phyloP scores from a whole-genome alignment of 2,797 vertebrate species.

The Bovichtus diacanthus region DNA sequence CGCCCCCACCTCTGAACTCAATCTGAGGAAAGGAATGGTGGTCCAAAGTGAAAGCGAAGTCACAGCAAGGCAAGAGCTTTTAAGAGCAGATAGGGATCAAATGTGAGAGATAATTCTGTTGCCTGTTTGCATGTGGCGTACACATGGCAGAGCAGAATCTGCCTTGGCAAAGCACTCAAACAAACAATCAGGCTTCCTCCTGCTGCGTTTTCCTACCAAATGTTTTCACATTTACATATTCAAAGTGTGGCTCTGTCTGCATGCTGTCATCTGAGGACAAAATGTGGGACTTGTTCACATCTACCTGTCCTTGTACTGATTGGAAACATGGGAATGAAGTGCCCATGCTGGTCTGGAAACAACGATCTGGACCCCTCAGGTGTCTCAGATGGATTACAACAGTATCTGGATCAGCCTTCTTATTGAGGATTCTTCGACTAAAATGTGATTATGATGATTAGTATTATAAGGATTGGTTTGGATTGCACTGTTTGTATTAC shows the following conservation, averaged over 20 bases:
- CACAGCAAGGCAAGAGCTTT: not conserved
- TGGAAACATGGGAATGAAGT: not conserved
- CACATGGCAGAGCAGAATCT: not conserved
- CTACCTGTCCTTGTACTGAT: not conserved
- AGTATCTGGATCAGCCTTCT: not conserved
- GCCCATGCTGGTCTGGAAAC: not conserved
- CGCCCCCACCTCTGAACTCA: not conserved
- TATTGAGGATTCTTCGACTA: not conserved
- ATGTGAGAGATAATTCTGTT: too few species aligned
- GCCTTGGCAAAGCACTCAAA: not conserved
- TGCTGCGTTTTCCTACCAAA: conserved; percentile 18
- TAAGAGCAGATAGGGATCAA: not conserved
- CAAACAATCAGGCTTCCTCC: not conserved
- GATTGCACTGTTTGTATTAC: not conserved
- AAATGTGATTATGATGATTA: not conserved
- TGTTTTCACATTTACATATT: conserved; percentile 37
- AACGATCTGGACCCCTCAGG: not conserved
- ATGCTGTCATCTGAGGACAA: not conserved
- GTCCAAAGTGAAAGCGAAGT: not conserved
- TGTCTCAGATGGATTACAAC: not conserved
- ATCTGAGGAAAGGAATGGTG: not conserved
- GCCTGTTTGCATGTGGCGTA: not conserved
- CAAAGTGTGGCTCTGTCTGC: conserved; percentile 7
- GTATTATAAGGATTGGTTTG: not conserved
- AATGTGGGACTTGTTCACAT: not conserved